A percentile compares a stretch with the other conserved stretches of the same genome.
phyloP scores from a whole-genome alignment of 2,797 vertebrate genomes.

The Pseudocheirus occidentalis region DNA sequence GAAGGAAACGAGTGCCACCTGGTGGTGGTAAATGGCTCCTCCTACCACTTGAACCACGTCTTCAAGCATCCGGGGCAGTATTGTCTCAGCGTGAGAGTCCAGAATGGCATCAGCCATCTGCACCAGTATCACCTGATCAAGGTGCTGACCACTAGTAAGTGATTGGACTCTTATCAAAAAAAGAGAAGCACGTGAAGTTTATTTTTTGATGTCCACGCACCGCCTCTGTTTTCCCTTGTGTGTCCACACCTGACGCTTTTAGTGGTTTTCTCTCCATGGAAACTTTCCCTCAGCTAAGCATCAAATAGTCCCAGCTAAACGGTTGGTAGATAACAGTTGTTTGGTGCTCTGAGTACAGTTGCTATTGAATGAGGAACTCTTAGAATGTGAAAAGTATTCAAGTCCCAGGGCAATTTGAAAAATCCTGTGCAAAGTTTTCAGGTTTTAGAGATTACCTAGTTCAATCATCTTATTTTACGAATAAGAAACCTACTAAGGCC shows the following conservation, averaged over 20 bases:
- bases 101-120: slow-evolving; percentile 88
- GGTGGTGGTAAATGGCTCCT: slow-evolving; percentile 85
- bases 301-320: background rate
- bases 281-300: background rate
- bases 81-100: slow-evolving; percentile 89
- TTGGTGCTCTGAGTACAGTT: background rate
- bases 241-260: background rate
- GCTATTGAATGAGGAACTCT: background rate
- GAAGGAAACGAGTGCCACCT: slow-evolving; percentile 85
- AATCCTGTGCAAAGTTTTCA: background rate
- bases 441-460: background rate
- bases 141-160: slow-evolving; percentile 87
- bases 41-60: slow-evolving; percentile 87
- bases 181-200: background rate
- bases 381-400: background rate
- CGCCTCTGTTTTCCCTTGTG: background rate
- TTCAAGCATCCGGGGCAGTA: slow-evolving; percentile 87
- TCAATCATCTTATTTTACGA: background rate
- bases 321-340: background rate
- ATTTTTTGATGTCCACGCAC: background rate
- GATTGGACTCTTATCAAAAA: background rate
- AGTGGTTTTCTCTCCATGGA: background rate
- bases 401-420: background rate
- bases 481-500: background rate
- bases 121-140: slow-evolving; percentile 88